A percentile compares a stretch with the other conserved stretches of the same genome.
phyloP scores from a whole-genome alignment of 2,888 invertebrate genomes.

The Drosophila acutilabella region DNA sequence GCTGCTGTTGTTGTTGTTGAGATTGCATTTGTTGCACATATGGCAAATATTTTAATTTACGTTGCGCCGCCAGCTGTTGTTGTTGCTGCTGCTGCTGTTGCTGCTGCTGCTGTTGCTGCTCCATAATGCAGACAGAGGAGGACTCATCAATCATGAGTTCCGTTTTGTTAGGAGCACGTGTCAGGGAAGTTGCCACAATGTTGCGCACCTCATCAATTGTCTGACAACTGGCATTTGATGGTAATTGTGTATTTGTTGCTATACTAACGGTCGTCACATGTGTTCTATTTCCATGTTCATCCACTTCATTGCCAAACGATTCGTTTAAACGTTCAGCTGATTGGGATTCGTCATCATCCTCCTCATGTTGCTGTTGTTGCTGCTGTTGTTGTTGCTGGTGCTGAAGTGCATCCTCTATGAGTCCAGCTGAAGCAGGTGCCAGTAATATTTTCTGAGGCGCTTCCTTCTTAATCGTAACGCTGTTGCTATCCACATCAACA shows the following conservation, averaged over 20 bases:
- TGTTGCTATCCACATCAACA: slow-evolving; percentile 2
- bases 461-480: slow-evolving; percentile 33
- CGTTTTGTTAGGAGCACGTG: slow-evolving; percentile 30
- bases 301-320: slow-evolving; percentile 10
- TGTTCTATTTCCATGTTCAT: slow-evolving; percentile 8
- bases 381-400: neutral
- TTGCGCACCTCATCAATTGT: slow-evolving; percentile 26
- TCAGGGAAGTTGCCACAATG: neutral
- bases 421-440: slow-evolving; percentile 16
- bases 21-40: slow-evolving; percentile 13
- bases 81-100: slow-evolving; percentile 16
- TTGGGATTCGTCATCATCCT: slow-evolving; percentile 26
- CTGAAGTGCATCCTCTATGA: slow-evolving; percentile 57
- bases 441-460: slow-evolving; percentile 29
- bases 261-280: slow-evolving; percentile 8
- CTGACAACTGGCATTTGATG: slow-evolving; percentile 32
- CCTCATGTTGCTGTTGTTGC: neutral
- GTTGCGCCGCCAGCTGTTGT: slow-evolving; percentile 25
- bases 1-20: slow-evolving; percentile 25
- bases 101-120: slow-evolving; percentile 35
- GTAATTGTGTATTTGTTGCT: slow-evolving; percentile 31
- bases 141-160: slow-evolving; percentile 58
- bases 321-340: slow-evolving; percentile 12
- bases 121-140: slow-evolving; percentile 34
- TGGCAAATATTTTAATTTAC: slow-evolving; percentile 31